phyloP scores from a whole-genome alignment of 2,113 vertebrate species.

The Plotosus lineatus region DNA sequence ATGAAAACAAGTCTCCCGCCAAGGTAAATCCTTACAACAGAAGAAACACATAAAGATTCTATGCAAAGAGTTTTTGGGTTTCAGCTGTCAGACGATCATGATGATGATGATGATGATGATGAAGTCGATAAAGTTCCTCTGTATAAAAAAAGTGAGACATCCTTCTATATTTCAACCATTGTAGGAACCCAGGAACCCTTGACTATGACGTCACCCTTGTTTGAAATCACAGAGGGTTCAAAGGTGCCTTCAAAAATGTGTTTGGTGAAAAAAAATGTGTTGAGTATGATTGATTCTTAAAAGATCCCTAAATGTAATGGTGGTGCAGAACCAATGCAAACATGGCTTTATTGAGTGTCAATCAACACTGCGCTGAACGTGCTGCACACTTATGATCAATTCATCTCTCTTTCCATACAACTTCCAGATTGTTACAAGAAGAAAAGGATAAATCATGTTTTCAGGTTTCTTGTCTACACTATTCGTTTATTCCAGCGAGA shows the following conservation, averaged over 20 bases:
- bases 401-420: not conserved
- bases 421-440: not conserved
- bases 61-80: not conserved
- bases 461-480: too few relatives aligned
- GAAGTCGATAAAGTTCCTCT: too few relatives aligned
- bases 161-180: not conserved
- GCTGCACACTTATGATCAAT: not conserved
- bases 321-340: not conserved
- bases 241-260: not conserved
- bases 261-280: too few relatives aligned
- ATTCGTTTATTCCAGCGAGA: too few relatives aligned
- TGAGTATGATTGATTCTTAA: not conserved
- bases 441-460: not conserved
- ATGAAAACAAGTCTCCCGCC: not conserved
- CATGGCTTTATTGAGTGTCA: not conserved
- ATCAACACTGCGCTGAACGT: not conserved
- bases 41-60: not conserved
- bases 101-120: not conserved
- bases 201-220: not conserved
- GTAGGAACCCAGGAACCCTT: not conserved
- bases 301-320: not conserved
- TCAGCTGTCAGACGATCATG: not conserved
- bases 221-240: not conserved
- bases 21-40: not conserved
- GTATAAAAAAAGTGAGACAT: not conserved